Conservation (phyloP, 1,140 invertebrate genomes). For the Cephus cinctus region DNA sequence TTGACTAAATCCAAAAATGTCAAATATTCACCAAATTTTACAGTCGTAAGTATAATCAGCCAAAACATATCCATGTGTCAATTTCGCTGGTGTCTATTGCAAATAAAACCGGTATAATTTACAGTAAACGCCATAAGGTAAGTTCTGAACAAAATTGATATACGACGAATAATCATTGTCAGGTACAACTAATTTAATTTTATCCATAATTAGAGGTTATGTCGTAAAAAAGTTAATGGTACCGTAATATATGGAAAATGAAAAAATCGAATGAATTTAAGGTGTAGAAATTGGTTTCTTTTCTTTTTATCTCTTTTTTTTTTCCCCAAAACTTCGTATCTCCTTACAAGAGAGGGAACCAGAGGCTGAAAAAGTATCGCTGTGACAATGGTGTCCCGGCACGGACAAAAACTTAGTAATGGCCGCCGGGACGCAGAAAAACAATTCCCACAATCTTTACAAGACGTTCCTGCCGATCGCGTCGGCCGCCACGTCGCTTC, state of each 20-base stretch:
- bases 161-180: no score
- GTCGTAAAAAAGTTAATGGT: no score
- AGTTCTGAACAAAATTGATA: no score
- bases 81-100: slow-evolving; percentile 22
- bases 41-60: neutral
- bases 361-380: slow-evolving; percentile 39
- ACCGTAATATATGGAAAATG: no score
- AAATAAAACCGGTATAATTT: slow-evolving; percentile 26
- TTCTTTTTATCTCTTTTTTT: neutral
- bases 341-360: slow-evolving; percentile 17
- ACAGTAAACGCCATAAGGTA: no score
- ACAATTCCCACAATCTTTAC: slow-evolving; percentile 50
- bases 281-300: no score
- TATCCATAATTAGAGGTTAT: no score
- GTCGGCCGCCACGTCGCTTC: slow-evolving; percentile 8
- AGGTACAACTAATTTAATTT: no score
- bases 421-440: slow-evolving; percentile 42
- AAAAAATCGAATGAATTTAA: no score
- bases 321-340: neutral
- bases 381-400: slow-evolving; percentile 24
- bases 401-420: neutral
- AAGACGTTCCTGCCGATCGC: slow-evolving; percentile 36
- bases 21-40: slow-evolving; percentile 1
- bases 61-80: slow-evolving; percentile 2
- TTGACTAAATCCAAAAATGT: neutral